Base-by-base conservation (phyloP, 2,113 vertebrate genomes). In the Equus przewalskii region DNA sequence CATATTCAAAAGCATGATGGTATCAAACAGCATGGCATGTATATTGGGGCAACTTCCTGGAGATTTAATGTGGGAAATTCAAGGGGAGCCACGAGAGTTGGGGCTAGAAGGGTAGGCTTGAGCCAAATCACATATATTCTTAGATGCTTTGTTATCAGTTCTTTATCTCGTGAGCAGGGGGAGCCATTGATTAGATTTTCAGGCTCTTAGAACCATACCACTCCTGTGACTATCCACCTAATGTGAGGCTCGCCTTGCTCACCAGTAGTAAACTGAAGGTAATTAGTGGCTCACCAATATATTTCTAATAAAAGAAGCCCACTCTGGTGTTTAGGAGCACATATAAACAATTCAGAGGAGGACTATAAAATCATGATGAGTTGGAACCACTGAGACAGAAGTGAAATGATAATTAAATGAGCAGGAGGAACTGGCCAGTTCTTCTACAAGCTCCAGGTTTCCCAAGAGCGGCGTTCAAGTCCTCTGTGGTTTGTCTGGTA, bases 321-420 rank as follows among this genome's bases (percentile, higher is more conserved):
- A 67, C 54, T 49, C 70, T 79, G 18, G n/a, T 92, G 44, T 95
- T 30, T 49, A 88, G 92, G 93, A 54, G 44, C 67, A 81, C 24
- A 19, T 36, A 85, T 60, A 82, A 95, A 97, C 81, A 85, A 93
- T 80, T 96, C 96, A 96, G 89, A 82, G 22, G 96, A 94, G 79
- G 41, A 91, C 85, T 73, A 91, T 96, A 97, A 98, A 97, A 89
- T 84, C 78, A 91, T 79, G 67, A 95, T 95, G 88, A 93, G 62
- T 65, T 19, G 26, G 80, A 95, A 64, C 60, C 64, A 69, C 60
- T 28, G 84, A 91, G 95, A 76, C 46, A 89, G 79, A 94, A 76
- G 64, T 30, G 30, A 75, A 90, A 76, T 67, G 36, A 73, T 95
- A 95, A 97, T 97, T 92, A 97, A 97, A 75, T 62, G 94, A 89